Evolutionary conservation across 1,140 invertebrate genomes (phyloP).

Genomic region (Drosophila navojoa): DNA sequence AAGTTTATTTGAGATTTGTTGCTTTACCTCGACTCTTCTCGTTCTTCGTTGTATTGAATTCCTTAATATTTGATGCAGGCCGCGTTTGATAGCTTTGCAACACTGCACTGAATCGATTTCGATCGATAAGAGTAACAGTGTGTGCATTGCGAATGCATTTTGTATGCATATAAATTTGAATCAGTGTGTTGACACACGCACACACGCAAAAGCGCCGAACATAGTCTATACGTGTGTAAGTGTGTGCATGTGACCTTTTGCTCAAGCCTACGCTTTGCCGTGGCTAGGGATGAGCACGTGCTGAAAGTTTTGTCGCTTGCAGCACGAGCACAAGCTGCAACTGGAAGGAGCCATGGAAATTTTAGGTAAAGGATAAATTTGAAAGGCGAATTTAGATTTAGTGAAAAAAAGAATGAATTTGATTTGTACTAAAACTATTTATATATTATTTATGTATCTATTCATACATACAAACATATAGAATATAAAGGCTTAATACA

Average conservation of each 20-base stretch:
- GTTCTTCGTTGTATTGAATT: not conserved
- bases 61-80: not conserved
- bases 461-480: too few species aligned
- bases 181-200: not conserved
- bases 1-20: conserved; percentile 52
- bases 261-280: not conserved
- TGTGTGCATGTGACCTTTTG: conserved; percentile 2
- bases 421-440: too few species aligned
- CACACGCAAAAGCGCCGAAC: not conserved
- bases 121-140: conserved; percentile 15
- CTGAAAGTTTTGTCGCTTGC: not conserved
- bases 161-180: not conserved
- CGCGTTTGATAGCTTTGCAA: not conserved
- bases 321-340: not conserved
- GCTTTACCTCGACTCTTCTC: not conserved
- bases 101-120: conserved; percentile 11
- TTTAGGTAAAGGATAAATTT: too few species aligned
- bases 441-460: too few species aligned
- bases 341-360: too few species aligned
- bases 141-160: conserved; percentile 2
- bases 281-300: not conserved
- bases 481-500: too few species aligned
- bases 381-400: too few species aligned
- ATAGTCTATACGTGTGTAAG: not conserved
- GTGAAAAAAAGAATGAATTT: too few species aligned